Evolutionary conservation across 2,888 invertebrate species (phyloP).

Genomic region (Scaptomyza cyrtandrae): DNA sequence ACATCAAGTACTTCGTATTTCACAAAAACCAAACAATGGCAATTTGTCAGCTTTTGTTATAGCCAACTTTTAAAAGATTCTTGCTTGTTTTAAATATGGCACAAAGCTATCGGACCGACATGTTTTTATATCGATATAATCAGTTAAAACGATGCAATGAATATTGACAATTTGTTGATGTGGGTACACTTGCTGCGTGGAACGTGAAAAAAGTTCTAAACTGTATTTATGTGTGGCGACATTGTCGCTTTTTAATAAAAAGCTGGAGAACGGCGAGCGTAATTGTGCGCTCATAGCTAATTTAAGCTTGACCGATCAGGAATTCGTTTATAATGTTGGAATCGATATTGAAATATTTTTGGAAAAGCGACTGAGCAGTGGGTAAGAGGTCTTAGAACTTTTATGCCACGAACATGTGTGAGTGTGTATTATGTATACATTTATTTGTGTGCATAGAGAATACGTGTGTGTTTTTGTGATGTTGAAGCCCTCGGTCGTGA

Average conservation of each 20-base stretch:
- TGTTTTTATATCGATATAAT: slow-evolving; percentile 11
- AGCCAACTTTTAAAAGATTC: background rate
- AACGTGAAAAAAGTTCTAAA: slow-evolving; percentile 64
- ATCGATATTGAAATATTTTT: slow-evolving; percentile 83
- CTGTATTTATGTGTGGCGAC: slow-evolving; percentile 64
- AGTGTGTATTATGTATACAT: slow-evolving; percentile 49
- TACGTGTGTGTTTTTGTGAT: slow-evolving; percentile 19
- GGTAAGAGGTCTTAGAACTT: slow-evolving; percentile 79
- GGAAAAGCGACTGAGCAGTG: slow-evolving; percentile 77
- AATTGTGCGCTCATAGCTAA: slow-evolving; percentile 72
- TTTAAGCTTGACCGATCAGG: slow-evolving; percentile 83
- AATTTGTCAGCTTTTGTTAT: background rate
- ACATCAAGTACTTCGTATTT: background rate
- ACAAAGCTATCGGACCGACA: slow-evolving; percentile 13
- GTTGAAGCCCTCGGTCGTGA: slow-evolving; percentile 27
- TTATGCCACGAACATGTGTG: slow-evolving; percentile 43
- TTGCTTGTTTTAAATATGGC: background rate
- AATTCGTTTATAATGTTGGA: slow-evolving; percentile 84
- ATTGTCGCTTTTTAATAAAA: slow-evolving; percentile 70
- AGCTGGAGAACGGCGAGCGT: slow-evolving; percentile 70
- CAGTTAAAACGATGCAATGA: slow-evolving; percentile 26
- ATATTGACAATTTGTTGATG: slow-evolving; percentile 28
- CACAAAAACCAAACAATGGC: background rate
- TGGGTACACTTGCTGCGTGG: slow-evolving; percentile 44
- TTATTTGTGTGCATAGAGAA: slow-evolving; percentile 10